phyloP scores from a whole-genome alignment of 2,888 invertebrate genomes.

The Nowickia ferox region DNA sequence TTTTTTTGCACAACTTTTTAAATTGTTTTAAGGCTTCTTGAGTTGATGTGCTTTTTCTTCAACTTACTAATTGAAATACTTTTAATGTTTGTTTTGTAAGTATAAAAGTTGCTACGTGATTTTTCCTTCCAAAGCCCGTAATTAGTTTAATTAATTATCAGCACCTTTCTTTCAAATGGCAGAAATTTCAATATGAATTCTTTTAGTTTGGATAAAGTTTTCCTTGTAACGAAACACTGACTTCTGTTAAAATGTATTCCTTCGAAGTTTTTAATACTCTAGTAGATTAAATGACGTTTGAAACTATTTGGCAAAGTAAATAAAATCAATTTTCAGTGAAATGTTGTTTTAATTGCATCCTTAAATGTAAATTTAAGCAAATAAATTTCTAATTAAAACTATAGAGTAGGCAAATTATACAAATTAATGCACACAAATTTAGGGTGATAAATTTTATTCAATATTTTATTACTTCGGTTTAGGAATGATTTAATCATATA shows the following conservation, averaged over 20 bases:
- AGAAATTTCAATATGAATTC: slow-evolving; percentile 44
- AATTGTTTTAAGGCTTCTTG: slow-evolving; percentile 52
- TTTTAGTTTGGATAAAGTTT: background rate
- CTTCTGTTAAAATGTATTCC: slow-evolving; percentile 5
- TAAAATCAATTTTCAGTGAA: slow-evolving; percentile 23
- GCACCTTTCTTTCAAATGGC: slow-evolving; percentile 59
- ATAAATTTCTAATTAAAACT: background rate
- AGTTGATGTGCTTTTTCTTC: background rate
- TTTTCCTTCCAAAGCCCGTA: slow-evolving; percentile 48
- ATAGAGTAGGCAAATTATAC: background rate
- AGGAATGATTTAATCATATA: too few relatives aligned
- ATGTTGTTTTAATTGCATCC: slow-evolving; percentile 14
- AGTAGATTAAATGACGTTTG: slow-evolving; percentile 57
- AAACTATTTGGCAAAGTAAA: slow-evolving; percentile 57
- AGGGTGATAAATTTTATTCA: background rate
- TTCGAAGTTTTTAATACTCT: slow-evolving; percentile 49
- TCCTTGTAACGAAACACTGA: background rate
- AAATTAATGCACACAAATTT: background rate
- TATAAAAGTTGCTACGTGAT: slow-evolving; percentile 66
- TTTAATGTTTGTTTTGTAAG: slow-evolving; percentile 64
- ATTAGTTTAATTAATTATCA: slow-evolving; percentile 74
- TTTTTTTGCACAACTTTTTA: slow-evolving; percentile 21
- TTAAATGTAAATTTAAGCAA: slow-evolving; percentile 52
- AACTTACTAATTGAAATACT: slow-evolving; percentile 70
- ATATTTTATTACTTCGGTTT: too few relatives aligned